phyloP scores from a whole-genome alignment of 2,888 invertebrate species.

The Xestobium rufovillosum region DNA sequence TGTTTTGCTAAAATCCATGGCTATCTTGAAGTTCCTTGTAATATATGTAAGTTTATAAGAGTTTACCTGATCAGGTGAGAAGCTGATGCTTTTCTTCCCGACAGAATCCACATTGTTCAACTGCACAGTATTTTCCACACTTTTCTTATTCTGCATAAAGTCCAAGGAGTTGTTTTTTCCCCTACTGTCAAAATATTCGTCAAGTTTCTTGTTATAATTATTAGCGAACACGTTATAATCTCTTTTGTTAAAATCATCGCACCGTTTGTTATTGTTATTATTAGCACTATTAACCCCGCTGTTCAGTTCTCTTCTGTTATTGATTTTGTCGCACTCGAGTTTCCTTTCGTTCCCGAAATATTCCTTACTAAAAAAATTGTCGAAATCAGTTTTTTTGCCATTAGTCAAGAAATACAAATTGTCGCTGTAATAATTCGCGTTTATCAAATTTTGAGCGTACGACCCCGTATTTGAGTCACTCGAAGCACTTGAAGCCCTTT shows the following conservation, averaged over 20 bases:
- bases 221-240: conserved; percentile 22
- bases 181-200: conserved; percentile 27
- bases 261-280: conserved; percentile 23
- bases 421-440: conserved; percentile 35
- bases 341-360: conserved; percentile 24
- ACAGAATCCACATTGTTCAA: conserved; percentile 36
- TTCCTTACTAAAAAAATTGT: conserved; percentile 30
- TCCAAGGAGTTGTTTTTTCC: conserved; percentile 31
- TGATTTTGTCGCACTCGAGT: conserved; percentile 21
- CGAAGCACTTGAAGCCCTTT: conserved; percentile 36
- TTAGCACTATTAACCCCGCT: conserved; percentile 16
- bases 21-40: too few relatives aligned
- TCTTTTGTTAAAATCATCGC: conserved; percentile 23
- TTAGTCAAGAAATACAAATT: conserved; percentile 33
- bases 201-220: conserved; percentile 25
- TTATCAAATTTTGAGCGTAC: conserved; percentile 24
- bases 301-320: conserved; percentile 19
- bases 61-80: conserved; percentile 57
- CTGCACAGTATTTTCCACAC: conserved; percentile 31
- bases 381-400: conserved; percentile 29
- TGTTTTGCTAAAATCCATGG: too few relatives aligned
- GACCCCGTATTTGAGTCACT: conserved; percentile 36
- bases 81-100: conserved; percentile 40
- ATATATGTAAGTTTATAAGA: too few relatives aligned
- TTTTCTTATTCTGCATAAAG: conserved; percentile 32